Percentiles rank a stretch among this genome's conserved stretches.
phyloP scores from a whole-genome alignment of 2,888 invertebrate genomes.

The Perdita meconis region DNA sequence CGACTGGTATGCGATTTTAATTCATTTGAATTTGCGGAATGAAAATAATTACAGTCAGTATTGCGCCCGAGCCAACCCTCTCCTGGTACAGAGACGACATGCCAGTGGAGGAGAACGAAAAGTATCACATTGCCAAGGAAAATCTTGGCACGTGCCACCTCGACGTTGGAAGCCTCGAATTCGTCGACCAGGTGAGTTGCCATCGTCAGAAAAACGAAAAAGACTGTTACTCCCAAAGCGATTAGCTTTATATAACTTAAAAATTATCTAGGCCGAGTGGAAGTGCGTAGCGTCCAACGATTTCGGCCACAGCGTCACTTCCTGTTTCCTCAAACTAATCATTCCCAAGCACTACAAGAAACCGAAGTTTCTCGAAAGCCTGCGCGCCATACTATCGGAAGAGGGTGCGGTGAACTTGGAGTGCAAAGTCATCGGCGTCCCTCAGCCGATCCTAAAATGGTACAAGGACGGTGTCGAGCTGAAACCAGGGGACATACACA shows the following conservation, averaged over 20 bases:
- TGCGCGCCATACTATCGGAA: constrained; percentile 93
- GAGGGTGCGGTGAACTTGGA: constrained; percentile 96
- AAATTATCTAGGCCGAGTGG: constrained; percentile 89
- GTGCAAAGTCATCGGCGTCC: constrained; percentile 96
- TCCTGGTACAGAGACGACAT: constrained; percentile 96
- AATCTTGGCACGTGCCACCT: constrained; percentile 90
- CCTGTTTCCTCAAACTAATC: constrained; percentile 92
- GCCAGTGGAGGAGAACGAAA: constrained; percentile 88
- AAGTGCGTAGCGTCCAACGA: constrained; percentile 95
- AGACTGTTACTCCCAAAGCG: no score
- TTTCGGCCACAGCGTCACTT: constrained; percentile 94
- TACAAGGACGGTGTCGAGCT: constrained; percentile 95
- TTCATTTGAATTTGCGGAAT: neutral
- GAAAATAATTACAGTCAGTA: constrained; percentile 86
- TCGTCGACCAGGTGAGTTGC: constrained; percentile 89
- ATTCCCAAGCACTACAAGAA: constrained; percentile 96
- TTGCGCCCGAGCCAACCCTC: constrained; percentile 92
- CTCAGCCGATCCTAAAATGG: constrained; percentile 95
- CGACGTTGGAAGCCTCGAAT: constrained; percentile 90
- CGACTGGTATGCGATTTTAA: no score
- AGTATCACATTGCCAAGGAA: constrained; percentile 89
- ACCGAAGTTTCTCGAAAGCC: constrained; percentile 93
- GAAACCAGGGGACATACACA: constrained; percentile 95
- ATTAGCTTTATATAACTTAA: neutral
- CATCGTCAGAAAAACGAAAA: neutral